Evolutionary conservation across 2,797 vertebrate genomes (phyloP).

Genomic region (Betta splendens): DNA sequence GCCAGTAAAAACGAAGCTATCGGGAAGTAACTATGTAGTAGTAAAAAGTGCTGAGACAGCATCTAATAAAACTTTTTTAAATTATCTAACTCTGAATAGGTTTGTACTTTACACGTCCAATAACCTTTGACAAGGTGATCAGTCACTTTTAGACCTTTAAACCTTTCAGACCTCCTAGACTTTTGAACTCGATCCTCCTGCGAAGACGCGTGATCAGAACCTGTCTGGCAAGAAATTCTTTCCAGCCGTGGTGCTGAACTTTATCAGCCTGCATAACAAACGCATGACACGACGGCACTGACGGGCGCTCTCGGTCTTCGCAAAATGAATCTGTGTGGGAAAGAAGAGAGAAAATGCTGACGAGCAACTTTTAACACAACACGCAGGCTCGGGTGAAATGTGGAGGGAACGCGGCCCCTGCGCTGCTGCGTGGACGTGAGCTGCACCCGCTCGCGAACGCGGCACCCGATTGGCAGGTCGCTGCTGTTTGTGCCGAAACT

Average conservation of each 20-base stretch:
- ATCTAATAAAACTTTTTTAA: too few species aligned
- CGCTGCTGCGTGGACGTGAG: conserved; percentile 5
- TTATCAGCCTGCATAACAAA: conserved; percentile 57
- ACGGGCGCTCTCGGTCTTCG: conserved; percentile 24
- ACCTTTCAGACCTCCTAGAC: too few species aligned
- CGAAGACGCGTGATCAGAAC: conserved; percentile 48
- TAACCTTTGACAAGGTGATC: too few species aligned
- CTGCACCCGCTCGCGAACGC: conserved; percentile 48
- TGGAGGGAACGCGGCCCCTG: conserved; percentile 50
- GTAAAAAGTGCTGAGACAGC: too few species aligned
- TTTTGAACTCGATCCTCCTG: conserved; percentile 16
- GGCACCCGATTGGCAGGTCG: conserved; percentile 47
- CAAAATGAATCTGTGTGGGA: conserved; percentile 47
- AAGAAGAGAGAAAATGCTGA: conserved; percentile 55
- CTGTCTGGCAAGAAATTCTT: conserved; percentile 62
- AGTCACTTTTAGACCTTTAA: too few species aligned
- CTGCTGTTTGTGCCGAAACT: conserved; percentile 25
- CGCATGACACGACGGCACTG: conserved; percentile 61
- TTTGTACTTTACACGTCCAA: too few species aligned
- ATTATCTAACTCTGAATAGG: too few species aligned
- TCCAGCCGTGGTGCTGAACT: conserved; percentile 36
- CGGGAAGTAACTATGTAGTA: too few species aligned
- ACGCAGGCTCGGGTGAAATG: conserved; percentile 27
- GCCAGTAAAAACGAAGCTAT: too few species aligned
- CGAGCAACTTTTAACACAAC: conserved; percentile 42